Conservation (phyloP, 2,888 invertebrate species). For the Pelosia muscerda region DNA sequence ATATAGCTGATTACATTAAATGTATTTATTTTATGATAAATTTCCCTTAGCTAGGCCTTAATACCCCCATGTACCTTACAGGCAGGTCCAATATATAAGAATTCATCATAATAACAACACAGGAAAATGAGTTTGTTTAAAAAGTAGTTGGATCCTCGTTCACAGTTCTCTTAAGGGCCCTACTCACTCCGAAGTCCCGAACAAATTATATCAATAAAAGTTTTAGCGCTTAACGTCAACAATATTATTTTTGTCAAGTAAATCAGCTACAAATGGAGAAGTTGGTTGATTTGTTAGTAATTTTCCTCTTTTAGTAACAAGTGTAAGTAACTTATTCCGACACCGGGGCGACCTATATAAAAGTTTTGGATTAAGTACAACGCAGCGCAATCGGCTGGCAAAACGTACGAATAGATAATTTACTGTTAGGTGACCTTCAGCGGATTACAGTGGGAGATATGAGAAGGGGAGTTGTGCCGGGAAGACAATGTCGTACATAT, state of each 20-base stretch:
- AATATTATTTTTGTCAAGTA: slow-evolving; percentile 51
- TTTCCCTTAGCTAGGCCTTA: too few relatives aligned
- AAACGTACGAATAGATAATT: slow-evolving; percentile 75
- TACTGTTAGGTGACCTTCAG: slow-evolving; percentile 75
- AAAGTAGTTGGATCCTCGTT: neutral
- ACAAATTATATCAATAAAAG: neutral
- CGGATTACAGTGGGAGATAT: slow-evolving; percentile 76
- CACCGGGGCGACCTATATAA: slow-evolving; percentile 69
- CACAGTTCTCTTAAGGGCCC: neutral
- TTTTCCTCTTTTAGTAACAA: slow-evolving; percentile 50
- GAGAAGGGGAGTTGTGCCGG: slow-evolving; percentile 75
- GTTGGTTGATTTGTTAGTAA: slow-evolving; percentile 54
- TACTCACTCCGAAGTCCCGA: neutral
- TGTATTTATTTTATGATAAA: too few relatives aligned
- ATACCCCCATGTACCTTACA: too few relatives aligned
- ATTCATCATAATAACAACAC: neutral
- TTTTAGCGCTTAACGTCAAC: slow-evolving; percentile 8
- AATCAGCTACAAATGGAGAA: slow-evolving; percentile 60
- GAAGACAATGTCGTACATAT: slow-evolving; percentile 86
- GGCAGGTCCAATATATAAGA: too few relatives aligned
- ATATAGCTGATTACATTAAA: too few relatives aligned
- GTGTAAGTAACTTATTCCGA: slow-evolving; percentile 46
- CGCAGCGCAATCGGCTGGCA: slow-evolving; percentile 59
- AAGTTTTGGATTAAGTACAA: slow-evolving; percentile 62
- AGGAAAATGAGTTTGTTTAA: slow-evolving; percentile 2